These are phyloP conservation scores for Drosophila obscura DNA, from an alignment of 1,140 invertebrate species.

Conservation along the genomic window DNA sequence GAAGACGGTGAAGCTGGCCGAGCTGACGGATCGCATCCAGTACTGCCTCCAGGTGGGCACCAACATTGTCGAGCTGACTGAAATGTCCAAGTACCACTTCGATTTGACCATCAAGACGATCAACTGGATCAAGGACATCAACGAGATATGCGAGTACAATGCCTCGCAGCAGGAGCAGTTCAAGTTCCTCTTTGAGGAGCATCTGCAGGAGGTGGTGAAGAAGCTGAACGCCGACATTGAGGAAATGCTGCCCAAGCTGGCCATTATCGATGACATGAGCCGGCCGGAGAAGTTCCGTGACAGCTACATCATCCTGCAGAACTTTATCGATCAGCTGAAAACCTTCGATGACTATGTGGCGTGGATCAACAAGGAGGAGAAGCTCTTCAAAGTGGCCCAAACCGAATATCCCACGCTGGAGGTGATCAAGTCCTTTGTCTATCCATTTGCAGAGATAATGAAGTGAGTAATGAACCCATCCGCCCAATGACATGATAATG, in stretches of 20 bases:
- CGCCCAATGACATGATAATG: too few species aligned
- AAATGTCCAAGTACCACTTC: constrained; percentile 87
- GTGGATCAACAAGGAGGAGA: constrained; percentile 96
- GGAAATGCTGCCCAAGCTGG: constrained; percentile 88
- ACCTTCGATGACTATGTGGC: constrained; percentile 89
- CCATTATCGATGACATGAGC: constrained; percentile 89
- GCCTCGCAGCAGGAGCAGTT: constrained; percentile 90
- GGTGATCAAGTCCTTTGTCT: constrained; percentile 88
- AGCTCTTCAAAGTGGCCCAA: constrained; percentile 91
- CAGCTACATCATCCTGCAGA: constrained; percentile 89
- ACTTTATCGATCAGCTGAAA: constrained; percentile 89
- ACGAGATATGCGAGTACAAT: constrained; percentile 89
- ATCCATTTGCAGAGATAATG: constrained; percentile 89
- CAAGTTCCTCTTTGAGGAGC: constrained; percentile 92
- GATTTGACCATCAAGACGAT: constrained; percentile 88
- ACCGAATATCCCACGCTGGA: constrained; percentile 90
- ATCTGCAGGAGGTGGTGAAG: constrained; percentile 87
- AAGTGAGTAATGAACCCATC: constrained; percentile 84
- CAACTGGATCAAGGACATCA: constrained; percentile 89
- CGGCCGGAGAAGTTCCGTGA: constrained; percentile 87
- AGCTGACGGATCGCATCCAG: constrained; percentile 87
- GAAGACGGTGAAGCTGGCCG: constrained; percentile 86
- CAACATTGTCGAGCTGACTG: constrained; percentile 88
- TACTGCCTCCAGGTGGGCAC: constrained; percentile 87
- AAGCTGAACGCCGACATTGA: constrained; percentile 88